Percentiles rank a stretch among this genome's conserved stretches.
These are phyloP conservation scores for Catocala fraxini DNA, from an alignment of 2,888 invertebrate genomes.

Conservation along the genomic window DNA sequence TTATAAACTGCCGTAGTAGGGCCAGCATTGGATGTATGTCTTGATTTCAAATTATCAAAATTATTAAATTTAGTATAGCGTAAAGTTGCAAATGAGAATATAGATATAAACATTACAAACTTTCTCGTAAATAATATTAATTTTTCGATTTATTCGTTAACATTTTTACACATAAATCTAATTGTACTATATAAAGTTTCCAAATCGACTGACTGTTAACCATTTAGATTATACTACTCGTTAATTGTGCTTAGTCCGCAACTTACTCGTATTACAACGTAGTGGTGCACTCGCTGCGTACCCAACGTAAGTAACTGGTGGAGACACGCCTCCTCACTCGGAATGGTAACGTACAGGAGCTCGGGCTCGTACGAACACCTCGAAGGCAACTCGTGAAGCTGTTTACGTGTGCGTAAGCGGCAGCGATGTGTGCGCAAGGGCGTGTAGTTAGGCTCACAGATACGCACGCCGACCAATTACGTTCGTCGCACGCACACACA, in stretches of 20 bases:
- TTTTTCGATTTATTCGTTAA: conserved; percentile 40
- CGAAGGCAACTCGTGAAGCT: too few relatives aligned
- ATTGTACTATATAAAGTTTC: conserved; percentile 47
- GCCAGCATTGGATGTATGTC: conserved; percentile 21
- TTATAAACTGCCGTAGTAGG: conserved; percentile 23
- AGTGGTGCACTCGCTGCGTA: conserved; percentile 40
- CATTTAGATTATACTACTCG: conserved; percentile 48
- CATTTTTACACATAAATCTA: conserved; percentile 43
- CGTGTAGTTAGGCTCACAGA: too few relatives aligned
- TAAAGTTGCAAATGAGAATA: conserved; percentile 20
- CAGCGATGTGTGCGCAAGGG: too few relatives aligned
- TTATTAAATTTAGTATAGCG: conserved; percentile 16
- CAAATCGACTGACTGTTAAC: conserved; percentile 57
- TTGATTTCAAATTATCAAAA: conserved; percentile 28
- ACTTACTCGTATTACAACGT: conserved; percentile 27
- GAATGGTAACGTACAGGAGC: neutral
- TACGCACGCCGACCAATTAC: too few relatives aligned
- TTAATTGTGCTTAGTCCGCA: conserved; percentile 50
- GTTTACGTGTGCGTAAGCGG: too few relatives aligned
- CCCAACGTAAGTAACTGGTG: neutral
- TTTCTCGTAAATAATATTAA: conserved; percentile 30
- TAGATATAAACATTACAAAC: conserved; percentile 33
- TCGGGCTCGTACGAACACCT: too few relatives aligned
- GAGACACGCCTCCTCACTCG: neutral
- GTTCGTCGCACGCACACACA: too few relatives aligned